Conservation (phyloP, 2,113 vertebrate species). For the Myiagra hebetior region DNA sequence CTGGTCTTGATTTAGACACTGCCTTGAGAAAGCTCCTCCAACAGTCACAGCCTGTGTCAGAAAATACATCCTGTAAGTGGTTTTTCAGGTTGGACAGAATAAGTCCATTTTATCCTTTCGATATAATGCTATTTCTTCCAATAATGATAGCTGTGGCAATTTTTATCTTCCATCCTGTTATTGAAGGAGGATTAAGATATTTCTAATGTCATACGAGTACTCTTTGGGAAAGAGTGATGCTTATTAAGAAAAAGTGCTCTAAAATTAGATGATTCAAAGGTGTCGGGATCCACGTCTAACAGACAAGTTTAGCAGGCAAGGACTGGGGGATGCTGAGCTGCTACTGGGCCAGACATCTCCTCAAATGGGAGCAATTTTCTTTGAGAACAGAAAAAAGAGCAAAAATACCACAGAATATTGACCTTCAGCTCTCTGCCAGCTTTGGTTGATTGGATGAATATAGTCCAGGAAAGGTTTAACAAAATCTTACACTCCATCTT, state of each 20-base stretch:
- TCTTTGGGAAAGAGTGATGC: neutral
- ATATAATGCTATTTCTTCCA: conserved; percentile 37
- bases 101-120: conserved; percentile 38
- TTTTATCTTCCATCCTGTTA: conserved; percentile 37
- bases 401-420: neutral
- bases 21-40: neutral
- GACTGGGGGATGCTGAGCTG: neutral
- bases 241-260: conserved; percentile 23
- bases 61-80: conserved; percentile 4
- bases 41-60: neutral
- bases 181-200: conserved; percentile 49
- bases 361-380: neutral
- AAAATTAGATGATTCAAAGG: conserved; percentile 26
- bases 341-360: neutral
- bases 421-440: neutral
- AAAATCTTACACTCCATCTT: neutral
- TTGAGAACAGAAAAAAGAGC: neutral
- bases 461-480: neutral
- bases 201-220: conserved; percentile 32
- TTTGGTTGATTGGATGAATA: neutral
- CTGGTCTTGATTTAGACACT: neutral
- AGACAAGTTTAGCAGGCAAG: neutral
- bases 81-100: neutral
- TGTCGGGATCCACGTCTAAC: neutral
- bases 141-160: conserved; percentile 26